Percentiles rank a stretch among this genome's conserved stretches.
phyloP scores from a whole-genome alignment of 92 coral and sea anemone species.

The Palythoa heliodiscus region DNA sequence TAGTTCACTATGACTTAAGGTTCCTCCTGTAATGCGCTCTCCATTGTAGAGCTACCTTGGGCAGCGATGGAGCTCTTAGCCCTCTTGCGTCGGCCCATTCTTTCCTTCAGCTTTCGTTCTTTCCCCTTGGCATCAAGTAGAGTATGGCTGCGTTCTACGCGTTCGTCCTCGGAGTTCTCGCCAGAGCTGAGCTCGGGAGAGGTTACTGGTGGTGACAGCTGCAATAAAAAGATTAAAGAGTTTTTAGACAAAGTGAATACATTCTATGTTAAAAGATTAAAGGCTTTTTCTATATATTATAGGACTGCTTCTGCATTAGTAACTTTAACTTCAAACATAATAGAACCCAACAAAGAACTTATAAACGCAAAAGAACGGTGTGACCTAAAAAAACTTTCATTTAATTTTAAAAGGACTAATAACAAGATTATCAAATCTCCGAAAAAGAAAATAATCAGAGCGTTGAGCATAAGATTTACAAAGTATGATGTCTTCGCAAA shows the following conservation, averaged over 20 bases:
- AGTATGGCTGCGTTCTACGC: conserved; percentile 68
- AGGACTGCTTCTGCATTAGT: too few relatives aligned
- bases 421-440: too few relatives aligned
- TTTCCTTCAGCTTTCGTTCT: conserved; percentile 88
- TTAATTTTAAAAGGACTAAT: too few relatives aligned
- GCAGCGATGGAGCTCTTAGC: conserved; percentile 64
- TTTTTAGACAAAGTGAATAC: neutral
- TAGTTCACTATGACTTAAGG: neutral
- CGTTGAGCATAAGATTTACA: too few relatives aligned
- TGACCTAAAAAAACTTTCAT: too few relatives aligned
- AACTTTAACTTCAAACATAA: too few relatives aligned
- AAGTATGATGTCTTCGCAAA: too few relatives aligned
- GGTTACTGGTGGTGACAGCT: conserved; percentile 79
- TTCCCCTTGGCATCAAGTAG: conserved; percentile 92
- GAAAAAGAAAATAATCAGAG: too few relatives aligned
- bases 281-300: too few relatives aligned
- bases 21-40: conserved; percentile 12
- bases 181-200: conserved; percentile 68
- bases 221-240: neutral
- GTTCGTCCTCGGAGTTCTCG: conserved; percentile 84
- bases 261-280: too few relatives aligned
- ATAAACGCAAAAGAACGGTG: too few relatives aligned
- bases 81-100: conserved; percentile 86
- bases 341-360: too few relatives aligned
- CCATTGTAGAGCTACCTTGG: conserved; percentile 35